phyloP scores from a whole-genome alignment of 37 sponge, comb jelly and placozoan genomes.

The Halisarca cf. caerulea region DNA sequence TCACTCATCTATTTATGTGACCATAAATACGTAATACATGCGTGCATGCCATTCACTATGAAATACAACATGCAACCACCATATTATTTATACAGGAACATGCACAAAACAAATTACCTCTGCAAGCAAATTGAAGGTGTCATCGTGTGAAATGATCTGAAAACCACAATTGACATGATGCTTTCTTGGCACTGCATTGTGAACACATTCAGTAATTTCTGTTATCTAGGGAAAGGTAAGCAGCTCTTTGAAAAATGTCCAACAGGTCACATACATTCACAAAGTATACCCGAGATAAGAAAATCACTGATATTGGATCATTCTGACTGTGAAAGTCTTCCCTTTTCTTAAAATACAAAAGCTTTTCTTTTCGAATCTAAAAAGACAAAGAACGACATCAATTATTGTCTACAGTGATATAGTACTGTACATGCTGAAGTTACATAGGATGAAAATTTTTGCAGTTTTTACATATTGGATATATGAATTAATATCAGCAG shows the following conservation, averaged over 20 bases:
- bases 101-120: conserved; percentile 38
- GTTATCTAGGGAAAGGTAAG: conserved; percentile 29
- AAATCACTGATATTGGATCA: conserved; percentile 51
- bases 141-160: conserved; percentile 35
- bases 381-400: too few relatives aligned
- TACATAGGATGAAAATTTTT: too few relatives aligned
- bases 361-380: conserved; percentile 61
- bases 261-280: not conserved
- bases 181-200: conserved; percentile 56
- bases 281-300: conserved; percentile 51
- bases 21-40: too few relatives aligned
- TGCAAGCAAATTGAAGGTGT: conserved; percentile 60
- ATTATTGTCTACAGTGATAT: too few relatives aligned
- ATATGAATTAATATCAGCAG: too few relatives aligned
- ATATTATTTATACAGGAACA: not conserved
- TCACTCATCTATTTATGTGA: too few relatives aligned
- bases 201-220: conserved; percentile 64
- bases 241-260: not conserved
- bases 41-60: too few relatives aligned
- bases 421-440: too few relatives aligned
- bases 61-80: not conserved
- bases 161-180: conserved; percentile 85
- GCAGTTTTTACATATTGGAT: too few relatives aligned
- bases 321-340: conserved; percentile 56
- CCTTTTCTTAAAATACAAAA: conserved; percentile 60